Evolutionary conservation across 2,797 vertebrate species (phyloP).

Genomic region (Lacerta bilineata): DNA sequence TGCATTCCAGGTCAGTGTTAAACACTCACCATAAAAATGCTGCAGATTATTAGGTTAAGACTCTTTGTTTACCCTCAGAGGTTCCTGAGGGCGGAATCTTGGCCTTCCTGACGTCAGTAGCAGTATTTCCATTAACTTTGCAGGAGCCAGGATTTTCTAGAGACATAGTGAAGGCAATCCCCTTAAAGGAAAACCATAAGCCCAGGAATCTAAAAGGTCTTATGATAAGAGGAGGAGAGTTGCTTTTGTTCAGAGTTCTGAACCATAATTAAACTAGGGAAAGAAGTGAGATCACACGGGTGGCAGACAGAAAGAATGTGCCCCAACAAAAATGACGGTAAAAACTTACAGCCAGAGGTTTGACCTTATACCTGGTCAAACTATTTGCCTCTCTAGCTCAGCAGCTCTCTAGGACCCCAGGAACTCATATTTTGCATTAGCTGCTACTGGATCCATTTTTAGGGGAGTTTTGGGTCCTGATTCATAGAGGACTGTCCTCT

Average conservation of each 20-base stretch:
- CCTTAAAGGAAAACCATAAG: conserved; percentile 12
- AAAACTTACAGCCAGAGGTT: neutral
- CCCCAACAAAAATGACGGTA: neutral
- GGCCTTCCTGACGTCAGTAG: conserved; percentile 32
- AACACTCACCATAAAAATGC: conserved; percentile 53
- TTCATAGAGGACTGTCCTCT: neutral
- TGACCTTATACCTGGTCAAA: neutral
- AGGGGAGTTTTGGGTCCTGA: neutral
- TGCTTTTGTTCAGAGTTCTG: neutral
- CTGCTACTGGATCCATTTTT: neutral
- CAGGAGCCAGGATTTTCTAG: conserved; percentile 21
- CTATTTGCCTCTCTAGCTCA: neutral
- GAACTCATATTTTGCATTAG: neutral
- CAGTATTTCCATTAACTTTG: conserved; percentile 10
- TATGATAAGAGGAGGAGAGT: conserved; percentile 9
- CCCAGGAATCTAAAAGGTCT: neutral
- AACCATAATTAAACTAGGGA: neutral
- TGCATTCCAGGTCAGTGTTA: conserved; percentile 55
- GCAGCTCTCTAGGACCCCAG: neutral
- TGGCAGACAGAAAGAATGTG: conserved; percentile 3
- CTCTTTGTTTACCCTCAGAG: conserved; percentile 55
- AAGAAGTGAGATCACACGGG: conserved; percentile 3
- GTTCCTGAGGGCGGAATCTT: conserved; percentile 12
- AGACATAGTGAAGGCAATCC: conserved; percentile 3
- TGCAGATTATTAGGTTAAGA: conserved; percentile 60